phyloP scores from a whole-genome alignment of 1,140 invertebrate genomes.

The Drosophila tani region DNA sequence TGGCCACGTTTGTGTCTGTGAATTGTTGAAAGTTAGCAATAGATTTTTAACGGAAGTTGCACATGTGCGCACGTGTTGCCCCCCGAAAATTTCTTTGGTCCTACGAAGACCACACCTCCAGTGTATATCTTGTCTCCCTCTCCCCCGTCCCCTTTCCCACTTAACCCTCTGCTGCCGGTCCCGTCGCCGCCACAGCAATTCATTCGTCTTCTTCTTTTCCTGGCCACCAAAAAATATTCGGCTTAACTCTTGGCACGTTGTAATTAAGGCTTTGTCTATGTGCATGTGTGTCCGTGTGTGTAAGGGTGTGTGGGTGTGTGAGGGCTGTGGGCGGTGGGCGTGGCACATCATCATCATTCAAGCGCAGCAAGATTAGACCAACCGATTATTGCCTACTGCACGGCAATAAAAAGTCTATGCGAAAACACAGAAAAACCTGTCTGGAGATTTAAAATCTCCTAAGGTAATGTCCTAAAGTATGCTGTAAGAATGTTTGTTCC shows the following conservation, averaged over 20 bases:
- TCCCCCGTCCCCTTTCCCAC: not conserved
- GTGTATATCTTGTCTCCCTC: conserved; percentile 17
- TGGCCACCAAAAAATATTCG: conserved; percentile 50
- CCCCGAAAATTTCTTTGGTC: conserved; percentile 36
- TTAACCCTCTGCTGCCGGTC: not conserved
- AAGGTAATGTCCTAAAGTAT: not conserved
- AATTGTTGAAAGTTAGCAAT: conserved; percentile 84
- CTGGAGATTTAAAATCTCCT: not conserved
- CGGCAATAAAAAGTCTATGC: conserved; percentile 1
- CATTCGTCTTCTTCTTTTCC: conserved; percentile 35
- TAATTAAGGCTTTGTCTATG: conserved; percentile 71
- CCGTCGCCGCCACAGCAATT: conserved; percentile 28
- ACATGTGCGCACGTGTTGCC: conserved; percentile 79
- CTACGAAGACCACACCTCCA: conserved; percentile 20
- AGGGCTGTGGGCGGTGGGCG: conserved; percentile 43
- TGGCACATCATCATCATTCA: conserved; percentile 82
- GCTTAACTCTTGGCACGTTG: conserved; percentile 61
- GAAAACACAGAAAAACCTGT: not conserved
- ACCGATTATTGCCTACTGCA: conserved; percentile 58
- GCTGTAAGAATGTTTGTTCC: not conserved
- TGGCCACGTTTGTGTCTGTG: conserved; percentile 50
- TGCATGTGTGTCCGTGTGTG: conserved; percentile 17
- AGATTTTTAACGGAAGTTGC: conserved; percentile 83
- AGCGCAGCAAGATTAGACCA: conserved; percentile 78
- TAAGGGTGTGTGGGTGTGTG: not conserved